Evolutionary conservation across 2,113 vertebrate species (phyloP).

Genomic region (Sterrhoptilus dennistouni): DNA sequence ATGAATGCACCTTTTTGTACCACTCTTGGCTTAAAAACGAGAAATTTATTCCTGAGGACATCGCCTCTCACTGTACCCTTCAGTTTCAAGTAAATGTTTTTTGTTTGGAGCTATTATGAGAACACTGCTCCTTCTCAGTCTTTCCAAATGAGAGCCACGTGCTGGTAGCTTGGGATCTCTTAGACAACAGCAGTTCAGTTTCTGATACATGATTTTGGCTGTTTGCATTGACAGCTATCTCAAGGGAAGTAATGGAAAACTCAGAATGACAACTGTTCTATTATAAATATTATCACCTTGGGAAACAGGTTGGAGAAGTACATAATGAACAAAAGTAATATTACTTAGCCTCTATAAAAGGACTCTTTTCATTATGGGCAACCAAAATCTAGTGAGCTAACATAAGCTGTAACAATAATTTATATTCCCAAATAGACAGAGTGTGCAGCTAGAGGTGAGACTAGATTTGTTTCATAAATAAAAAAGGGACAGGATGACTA

Average conservation of each 20-base stretch:
- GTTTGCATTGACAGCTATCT: not conserved
- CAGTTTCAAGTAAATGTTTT: not conserved
- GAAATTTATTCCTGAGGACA: not conserved
- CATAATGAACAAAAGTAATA: not conserved
- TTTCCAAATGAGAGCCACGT: slow-evolving; percentile 45
- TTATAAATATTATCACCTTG: not conserved
- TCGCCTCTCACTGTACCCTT: not conserved
- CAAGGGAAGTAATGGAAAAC: not conserved
- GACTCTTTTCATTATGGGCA: not conserved
- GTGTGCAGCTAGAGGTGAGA: not conserved
- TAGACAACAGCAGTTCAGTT: not conserved
- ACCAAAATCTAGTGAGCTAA: not conserved
- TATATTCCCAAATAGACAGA: not conserved
- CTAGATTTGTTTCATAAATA: slow-evolving; percentile 4
- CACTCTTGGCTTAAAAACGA: not conserved
- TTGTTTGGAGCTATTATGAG: not conserved
- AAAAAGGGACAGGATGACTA: not conserved
- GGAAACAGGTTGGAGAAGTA: not conserved
- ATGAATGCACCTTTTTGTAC: slow-evolving; percentile 41
- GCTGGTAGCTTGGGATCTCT: slow-evolving; percentile 14
- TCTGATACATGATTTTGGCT: not conserved
- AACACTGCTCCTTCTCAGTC: slow-evolving; percentile 39
- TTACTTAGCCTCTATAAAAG: not conserved
- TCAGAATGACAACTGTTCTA: not conserved
- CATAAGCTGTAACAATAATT: slow-evolving; percentile 7